Evolutionary conservation across 2,797 vertebrate genomes (phyloP).

Genomic region (Hyperoplus lanceolatus): DNA sequence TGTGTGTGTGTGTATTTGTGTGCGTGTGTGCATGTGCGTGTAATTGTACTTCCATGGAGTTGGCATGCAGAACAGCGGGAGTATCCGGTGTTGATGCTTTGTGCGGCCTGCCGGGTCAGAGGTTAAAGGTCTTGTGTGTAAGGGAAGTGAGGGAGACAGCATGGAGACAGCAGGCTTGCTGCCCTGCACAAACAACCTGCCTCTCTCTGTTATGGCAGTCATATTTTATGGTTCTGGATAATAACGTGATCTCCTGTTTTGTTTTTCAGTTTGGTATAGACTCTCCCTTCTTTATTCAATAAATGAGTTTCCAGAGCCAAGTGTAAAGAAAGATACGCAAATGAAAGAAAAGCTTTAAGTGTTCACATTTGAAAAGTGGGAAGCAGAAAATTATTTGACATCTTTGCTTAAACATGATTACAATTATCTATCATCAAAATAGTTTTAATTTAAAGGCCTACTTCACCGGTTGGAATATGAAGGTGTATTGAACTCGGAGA

Average conservation of each 20-base stretch:
- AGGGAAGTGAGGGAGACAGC: constrained; percentile 74
- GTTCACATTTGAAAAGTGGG: too few relatives aligned
- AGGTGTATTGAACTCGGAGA: too few relatives aligned
- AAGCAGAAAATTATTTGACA: background rate
- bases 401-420: background rate
- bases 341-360: background rate
- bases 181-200: constrained; percentile 70
- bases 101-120: constrained; percentile 60
- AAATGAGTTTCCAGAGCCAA: background rate
- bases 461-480: too few relatives aligned
- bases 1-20: constrained; percentile 9
- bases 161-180: constrained; percentile 75
- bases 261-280: background rate
- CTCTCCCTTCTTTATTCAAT: background rate
- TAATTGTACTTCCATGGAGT: constrained; percentile 26
- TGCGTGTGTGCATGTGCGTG: background rate
- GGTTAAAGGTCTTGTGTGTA: constrained; percentile 66
- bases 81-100: constrained; percentile 76
- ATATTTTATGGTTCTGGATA: constrained; percentile 34
- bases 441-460: background rate
- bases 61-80: constrained; percentile 61
- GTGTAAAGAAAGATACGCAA: too few relatives aligned
- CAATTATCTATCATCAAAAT: background rate
- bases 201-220: constrained; percentile 37
- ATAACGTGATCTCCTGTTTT: constrained; percentile 4